Evolutionary conservation across 2,113 vertebrate genomes (phyloP).

Genomic region (Pholis gunnellus): DNA sequence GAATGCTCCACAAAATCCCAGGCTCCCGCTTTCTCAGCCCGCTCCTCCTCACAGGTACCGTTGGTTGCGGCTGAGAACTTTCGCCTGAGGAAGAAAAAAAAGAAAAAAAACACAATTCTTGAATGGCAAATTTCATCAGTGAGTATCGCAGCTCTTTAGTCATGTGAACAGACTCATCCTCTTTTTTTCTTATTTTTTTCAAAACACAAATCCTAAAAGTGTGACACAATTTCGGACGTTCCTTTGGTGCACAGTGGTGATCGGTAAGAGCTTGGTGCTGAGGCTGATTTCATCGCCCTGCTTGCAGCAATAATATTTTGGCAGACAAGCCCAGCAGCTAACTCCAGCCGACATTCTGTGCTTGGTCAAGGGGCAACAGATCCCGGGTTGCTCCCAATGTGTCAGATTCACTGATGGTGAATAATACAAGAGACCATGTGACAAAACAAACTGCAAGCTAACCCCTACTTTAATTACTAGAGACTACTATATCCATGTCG

Average conservation of each 20-base stretch:
- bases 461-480: constrained; percentile 27
- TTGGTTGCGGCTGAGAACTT: constrained; percentile 93
- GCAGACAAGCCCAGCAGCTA: constrained; percentile 58
- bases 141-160: not conserved
- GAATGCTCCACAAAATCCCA: constrained; percentile 97
- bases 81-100: constrained; percentile 81
- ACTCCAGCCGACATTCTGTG: constrained; percentile 62
- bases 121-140: not conserved
- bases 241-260: not conserved
- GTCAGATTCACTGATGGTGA: constrained; percentile 67
- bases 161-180: not conserved
- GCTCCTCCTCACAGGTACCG: constrained; percentile 91
- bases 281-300: constrained; percentile 39
- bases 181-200: not conserved
- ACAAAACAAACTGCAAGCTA: constrained; percentile 32
- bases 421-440: constrained; percentile 45
- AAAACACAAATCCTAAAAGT: not conserved
- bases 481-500: not conserved
- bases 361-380: constrained; percentile 64
- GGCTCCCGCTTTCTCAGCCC: constrained; percentile 85
- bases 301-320: constrained; percentile 60
- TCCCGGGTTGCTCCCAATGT: constrained; percentile 59
- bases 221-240: constrained; percentile 1
- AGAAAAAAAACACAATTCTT: not conserved
- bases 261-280: constrained; percentile 35